phyloP scores from a whole-genome alignment of 2,888 invertebrate species.

The Ectemnius continuus region DNA sequence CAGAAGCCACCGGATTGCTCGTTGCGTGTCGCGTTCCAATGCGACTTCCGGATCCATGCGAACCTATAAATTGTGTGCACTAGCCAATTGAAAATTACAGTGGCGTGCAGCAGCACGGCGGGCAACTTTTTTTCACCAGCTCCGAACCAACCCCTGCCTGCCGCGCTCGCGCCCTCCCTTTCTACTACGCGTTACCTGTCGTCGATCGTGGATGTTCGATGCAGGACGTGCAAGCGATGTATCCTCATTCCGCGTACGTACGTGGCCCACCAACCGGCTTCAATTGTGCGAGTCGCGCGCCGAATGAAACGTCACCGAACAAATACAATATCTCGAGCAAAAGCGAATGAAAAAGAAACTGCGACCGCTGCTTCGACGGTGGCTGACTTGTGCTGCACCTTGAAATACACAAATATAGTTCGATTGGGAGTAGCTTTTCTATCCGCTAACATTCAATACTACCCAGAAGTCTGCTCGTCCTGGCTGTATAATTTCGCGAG shows the following conservation, averaged over 20 bases:
- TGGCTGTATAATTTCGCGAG: too few species aligned
- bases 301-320: conserved; percentile 35
- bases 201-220: background rate
- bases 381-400: too few species aligned
- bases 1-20: too few species aligned
- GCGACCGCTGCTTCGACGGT: background rate
- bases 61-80: conserved; percentile 35
- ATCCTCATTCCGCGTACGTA: conserved; percentile 3
- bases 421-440: too few species aligned
- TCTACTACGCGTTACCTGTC: conserved; percentile 18
- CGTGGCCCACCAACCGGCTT: conserved; percentile 20
- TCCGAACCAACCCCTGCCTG: background rate
- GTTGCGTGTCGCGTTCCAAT: too few species aligned
- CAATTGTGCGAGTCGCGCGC: conserved; percentile 51
- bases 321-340: background rate
- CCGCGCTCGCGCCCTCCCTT: conserved; percentile 9
- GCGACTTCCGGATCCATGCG: background rate
- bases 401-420: too few species aligned
- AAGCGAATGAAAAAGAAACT: conserved; percentile 42
- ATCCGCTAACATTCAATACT: too few species aligned
- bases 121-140: background rate
- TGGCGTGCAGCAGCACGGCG: background rate
- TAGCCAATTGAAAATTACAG: conserved; percentile 39
- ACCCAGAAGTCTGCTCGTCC: too few species aligned
- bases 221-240: background rate